A percentile compares a stretch with the other conserved stretches of the same genome.
Evolutionary conservation across 2,888 invertebrate species (phyloP).

Genomic region (Ommatoiulus sabulosus): DNA sequence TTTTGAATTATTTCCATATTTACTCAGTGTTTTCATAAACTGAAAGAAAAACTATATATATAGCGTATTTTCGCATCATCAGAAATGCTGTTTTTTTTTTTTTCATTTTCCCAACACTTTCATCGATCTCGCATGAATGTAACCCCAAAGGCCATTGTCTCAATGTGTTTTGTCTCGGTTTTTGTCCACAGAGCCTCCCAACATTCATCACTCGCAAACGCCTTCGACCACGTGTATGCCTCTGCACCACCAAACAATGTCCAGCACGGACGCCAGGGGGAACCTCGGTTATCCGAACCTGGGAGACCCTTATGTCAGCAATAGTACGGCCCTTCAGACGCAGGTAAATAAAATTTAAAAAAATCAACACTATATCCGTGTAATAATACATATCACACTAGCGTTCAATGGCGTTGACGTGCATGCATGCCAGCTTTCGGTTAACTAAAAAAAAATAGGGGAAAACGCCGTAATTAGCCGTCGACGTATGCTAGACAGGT

Average conservation of each 20-base stretch:
- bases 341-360: conserved; percentile 55
- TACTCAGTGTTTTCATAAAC: too few species aligned
- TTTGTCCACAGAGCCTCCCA: conserved; percentile 50
- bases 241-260: conserved; percentile 57
- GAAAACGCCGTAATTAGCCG: conserved; percentile 6
- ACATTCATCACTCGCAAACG: conserved; percentile 53
- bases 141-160: neutral
- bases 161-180: neutral
- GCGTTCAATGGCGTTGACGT: too few species aligned
- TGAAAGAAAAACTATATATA: too few species aligned
- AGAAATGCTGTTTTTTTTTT: too few species aligned
- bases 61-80: neutral
- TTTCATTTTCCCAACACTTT: too few species aligned
- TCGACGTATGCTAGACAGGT: conserved; percentile 19
- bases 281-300: conserved; percentile 59
- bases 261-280: conserved; percentile 55
- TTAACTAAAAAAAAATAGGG: neutral
- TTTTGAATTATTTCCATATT: too few species aligned
- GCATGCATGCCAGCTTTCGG: neutral
- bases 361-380: neutral
- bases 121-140: neutral
- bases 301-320: conserved; percentile 58
- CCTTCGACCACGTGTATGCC: conserved; percentile 56
- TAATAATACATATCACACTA: neutral
- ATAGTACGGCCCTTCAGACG: conserved; percentile 58